phyloP scores from a whole-genome alignment of 2,797 vertebrate genomes.

The Sparus aurata region DNA sequence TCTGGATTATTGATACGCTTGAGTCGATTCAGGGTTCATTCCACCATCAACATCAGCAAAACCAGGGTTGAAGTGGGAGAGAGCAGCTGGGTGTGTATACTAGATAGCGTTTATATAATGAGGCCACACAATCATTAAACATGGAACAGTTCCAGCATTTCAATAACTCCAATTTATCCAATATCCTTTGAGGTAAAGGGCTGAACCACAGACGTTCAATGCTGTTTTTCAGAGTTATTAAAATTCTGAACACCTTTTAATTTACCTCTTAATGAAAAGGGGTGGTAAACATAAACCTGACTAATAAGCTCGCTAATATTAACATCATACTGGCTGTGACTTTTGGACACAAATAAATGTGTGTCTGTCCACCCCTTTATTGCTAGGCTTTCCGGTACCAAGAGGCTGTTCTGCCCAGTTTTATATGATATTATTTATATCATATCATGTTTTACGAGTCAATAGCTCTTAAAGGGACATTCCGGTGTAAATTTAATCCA shows the following conservation, averaged over 20 bases:
- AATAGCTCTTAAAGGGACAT: too few species aligned
- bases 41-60: conserved; percentile 1
- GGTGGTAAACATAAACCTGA: not conserved
- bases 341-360: not conserved
- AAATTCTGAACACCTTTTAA: not conserved
- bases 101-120: not conserved
- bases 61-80: not conserved
- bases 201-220: not conserved
- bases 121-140: conserved; percentile 2
- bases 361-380: not conserved
- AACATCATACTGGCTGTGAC: not conserved
- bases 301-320: not conserved
- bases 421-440: too few species aligned
- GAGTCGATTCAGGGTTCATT: conserved; percentile 37
- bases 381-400: not conserved
- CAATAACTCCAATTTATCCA: not conserved
- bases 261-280: not conserved
- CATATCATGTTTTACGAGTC: too few species aligned
- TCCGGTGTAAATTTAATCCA: too few species aligned
- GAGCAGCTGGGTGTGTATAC: not conserved
- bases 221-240: not conserved
- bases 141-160: not conserved
- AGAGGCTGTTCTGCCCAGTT: too few species aligned
- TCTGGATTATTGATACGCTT: conserved; percentile 38
- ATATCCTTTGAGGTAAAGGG: not conserved